Conservation (phyloP, 2,888 invertebrate species). For the Orchestes rusci region DNA sequence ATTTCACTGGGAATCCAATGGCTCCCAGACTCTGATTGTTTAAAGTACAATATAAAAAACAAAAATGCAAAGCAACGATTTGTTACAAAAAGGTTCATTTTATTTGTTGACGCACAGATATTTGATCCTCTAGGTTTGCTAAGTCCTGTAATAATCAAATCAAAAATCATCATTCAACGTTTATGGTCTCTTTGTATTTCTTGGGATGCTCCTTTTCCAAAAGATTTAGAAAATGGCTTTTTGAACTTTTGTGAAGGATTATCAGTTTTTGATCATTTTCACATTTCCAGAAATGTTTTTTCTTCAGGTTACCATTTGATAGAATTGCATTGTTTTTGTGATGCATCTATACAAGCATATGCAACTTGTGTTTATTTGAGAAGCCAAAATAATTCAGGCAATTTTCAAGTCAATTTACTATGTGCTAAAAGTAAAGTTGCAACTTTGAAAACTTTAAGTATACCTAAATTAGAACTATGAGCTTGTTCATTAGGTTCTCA, state of each 20-base stretch:
- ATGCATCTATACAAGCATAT: conserved; percentile 19
- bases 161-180: conserved; percentile 16
- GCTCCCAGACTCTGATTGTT: conserved; percentile 10
- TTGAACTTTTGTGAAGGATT: too few relatives aligned
- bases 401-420: conserved; percentile 4
- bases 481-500: conserved; percentile 12
- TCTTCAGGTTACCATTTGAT: neutral
- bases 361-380: conserved; percentile 11
- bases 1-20: conserved; percentile 18
- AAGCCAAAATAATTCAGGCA: neutral
- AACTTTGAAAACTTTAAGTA: conserved; percentile 15
- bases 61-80: neutral
- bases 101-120: conserved; percentile 13
- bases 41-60: conserved; percentile 13
- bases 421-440: conserved; percentile 19
- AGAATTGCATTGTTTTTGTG: conserved; percentile 14
- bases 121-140: conserved; percentile 18
- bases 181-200: conserved; percentile 15
- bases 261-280: too few relatives aligned
- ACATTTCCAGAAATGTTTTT: neutral
- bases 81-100: conserved; percentile 16
- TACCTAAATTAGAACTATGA: conserved; percentile 17
- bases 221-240: conserved; percentile 1
- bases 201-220: conserved; percentile 18
- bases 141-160: conserved; percentile 10